Conservation (phyloP, 2,797 vertebrate species). For the Myotis daubentonii region DNA sequence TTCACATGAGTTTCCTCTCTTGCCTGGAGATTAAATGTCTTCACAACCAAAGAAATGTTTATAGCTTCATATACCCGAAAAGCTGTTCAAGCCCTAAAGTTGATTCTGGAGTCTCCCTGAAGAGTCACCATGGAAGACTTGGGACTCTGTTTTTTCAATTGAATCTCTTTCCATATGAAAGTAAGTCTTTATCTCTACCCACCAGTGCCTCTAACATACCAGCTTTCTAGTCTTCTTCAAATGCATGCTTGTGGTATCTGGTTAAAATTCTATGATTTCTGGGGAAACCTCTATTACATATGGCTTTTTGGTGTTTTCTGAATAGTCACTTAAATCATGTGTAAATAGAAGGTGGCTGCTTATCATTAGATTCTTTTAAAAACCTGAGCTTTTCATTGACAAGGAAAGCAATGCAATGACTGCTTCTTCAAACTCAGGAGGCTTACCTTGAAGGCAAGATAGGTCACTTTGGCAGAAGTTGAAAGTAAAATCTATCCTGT, state of each 20-base stretch:
- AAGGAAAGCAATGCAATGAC: background rate
- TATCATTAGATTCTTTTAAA: background rate
- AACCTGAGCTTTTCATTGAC: background rate
- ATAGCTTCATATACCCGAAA: constrained; percentile 10
- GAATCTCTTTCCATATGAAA: background rate
- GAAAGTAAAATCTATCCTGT: background rate
- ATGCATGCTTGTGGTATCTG: background rate
- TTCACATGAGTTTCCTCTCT: background rate
- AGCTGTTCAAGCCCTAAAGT: background rate
- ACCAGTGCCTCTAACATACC: background rate
- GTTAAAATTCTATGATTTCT: background rate
- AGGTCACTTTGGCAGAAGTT: background rate
- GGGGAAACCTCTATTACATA: background rate
- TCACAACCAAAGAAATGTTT: background rate
- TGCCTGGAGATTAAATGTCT: constrained; percentile 12
- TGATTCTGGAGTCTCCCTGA: background rate
- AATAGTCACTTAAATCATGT: constrained; percentile 23
- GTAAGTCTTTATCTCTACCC: background rate
- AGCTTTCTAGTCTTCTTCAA: background rate
- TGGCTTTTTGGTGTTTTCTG: background rate
- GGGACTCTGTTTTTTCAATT: background rate
- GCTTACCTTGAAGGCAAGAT: background rate
- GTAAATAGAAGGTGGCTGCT: background rate
- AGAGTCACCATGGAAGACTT: background rate
- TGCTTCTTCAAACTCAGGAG: background rate